phyloP scores from a whole-genome alignment of 2,888 invertebrate species.

The Harpalus rufipes region DNA sequence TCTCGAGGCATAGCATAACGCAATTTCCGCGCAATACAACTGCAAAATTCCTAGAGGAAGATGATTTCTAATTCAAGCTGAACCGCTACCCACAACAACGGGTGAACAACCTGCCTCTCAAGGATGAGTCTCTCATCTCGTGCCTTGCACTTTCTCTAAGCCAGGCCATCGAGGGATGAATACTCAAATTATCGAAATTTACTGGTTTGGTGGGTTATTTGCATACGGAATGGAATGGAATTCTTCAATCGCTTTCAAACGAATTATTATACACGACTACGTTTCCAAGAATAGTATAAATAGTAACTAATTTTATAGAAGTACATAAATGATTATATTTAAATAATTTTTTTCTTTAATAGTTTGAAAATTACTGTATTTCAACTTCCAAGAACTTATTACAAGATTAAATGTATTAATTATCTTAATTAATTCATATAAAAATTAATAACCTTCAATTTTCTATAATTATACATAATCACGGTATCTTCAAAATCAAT shows the following conservation, averaged over 20 bases:
- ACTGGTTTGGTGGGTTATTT: conserved; percentile 37
- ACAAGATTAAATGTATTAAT: too few species aligned
- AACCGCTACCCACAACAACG: conserved; percentile 34
- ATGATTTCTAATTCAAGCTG: conserved; percentile 19
- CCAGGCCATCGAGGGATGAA: conserved; percentile 14
- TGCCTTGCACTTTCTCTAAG: conserved; percentile 6
- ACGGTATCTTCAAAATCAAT: too few species aligned
- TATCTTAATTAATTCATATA: too few species aligned
- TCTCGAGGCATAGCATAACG: neutral
- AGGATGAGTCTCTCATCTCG: neutral
- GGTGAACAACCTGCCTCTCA: conserved; percentile 33
- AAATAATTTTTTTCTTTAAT: neutral
- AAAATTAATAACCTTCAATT: too few species aligned
- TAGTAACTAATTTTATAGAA: neutral
- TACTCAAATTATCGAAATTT: conserved; percentile 23
- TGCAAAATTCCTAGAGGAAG: conserved; percentile 5
- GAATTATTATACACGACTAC: neutral
- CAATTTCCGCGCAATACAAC: neutral
- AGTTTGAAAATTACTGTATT: too few species aligned
- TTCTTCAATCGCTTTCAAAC: neutral
- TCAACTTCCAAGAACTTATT: too few species aligned
- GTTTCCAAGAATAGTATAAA: neutral
- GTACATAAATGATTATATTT: neutral
- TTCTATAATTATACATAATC: too few species aligned
- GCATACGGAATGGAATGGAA: conserved; percentile 30